Base-by-base conservation (phyloP, 2,797 vertebrate species). In the Sebastes oblongus region DNA sequence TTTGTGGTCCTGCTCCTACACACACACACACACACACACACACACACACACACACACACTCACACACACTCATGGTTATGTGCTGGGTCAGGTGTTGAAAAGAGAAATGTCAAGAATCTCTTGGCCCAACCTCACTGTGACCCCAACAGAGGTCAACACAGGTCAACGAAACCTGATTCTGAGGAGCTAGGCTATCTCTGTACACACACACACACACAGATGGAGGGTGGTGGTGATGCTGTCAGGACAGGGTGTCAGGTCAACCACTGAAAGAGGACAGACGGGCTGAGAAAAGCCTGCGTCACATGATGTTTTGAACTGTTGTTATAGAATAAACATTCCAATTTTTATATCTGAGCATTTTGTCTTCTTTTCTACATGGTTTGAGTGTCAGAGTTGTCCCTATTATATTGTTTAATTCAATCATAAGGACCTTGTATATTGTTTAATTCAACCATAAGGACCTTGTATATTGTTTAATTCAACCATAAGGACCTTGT, bases 61-160 rank as follows among this genome's bases (percentile, higher is more conserved):
- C 66, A 67, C 55, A 3, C 16, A 75, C 82, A 75, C 79, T 72
- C 70, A 66, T 32, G 52, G 70, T 69, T 75, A 75, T 34, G 71
- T 65, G 80, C 60, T 71, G 69, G 86, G 81, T 90, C 85, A 91
- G 88, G 86, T 91, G 85, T 85, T 89, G 72, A 74, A 58, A 72
- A 91, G 78, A 79, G 86, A 92, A 82, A 91, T 93, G 91, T 93
- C 92, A 94, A 91, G 92, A 92, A 92, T 92, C 92, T 92, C 91
- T 92, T 92, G 74, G 88, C 80, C 81, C 89, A 85, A 78, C 91
- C 93, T 88, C 62, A 65, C 54, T 72, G 54, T 92, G 92, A 95
- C 91, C 92, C 75, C 72, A 55, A 9, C 20, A 88, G 64, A 90
- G 86, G 85, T 91, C 83, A 72, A 16, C 39, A 86, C n/a, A 85